Base-by-base conservation (phyloP, 2,797 vertebrate genomes). In the Myripristis murdjan region DNA sequence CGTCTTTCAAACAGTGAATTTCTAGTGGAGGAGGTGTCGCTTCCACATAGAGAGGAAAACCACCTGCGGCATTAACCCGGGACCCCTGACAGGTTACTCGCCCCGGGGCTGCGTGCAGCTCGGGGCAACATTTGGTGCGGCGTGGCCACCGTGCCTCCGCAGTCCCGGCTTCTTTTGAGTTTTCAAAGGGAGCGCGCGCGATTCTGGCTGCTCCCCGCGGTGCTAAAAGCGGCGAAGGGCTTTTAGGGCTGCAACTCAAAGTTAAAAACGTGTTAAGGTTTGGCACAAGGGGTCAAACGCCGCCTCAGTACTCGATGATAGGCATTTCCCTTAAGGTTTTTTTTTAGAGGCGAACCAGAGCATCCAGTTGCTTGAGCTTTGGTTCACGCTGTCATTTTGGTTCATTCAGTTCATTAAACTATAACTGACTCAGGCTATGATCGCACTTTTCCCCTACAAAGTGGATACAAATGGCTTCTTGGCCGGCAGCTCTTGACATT, bases 401-500 rank as follows among this genome's bases (percentile, higher is more conserved):
- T 39, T 39, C 37, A 39, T 39, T 39, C 11, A 39, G 12, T 15
- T 39, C 39, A 15, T 41, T 41, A 15, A 81, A 79, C 81, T 47
- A 33, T 62, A 70, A 84, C 57, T 37, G 58, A 65, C 51, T 35
- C 26, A 33, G 64, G 46, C 39, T 15, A 59, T 14, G 43, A 81
- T 57, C 46, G 47, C 56, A 64, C 44, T 7, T 16, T 48, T 59
- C 54, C 51, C 26, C 41, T 70, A 71, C 53, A 64, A 67, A 63
- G 76, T 0, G 66, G 52, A 73, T 59, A 51, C 62, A 51, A 62
- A 64, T 5, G 71, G 43, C 70, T 79, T 20, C 16, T 37, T 59
- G 76, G 79, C 57, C 78, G n/a, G 69, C 37, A 53, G 70, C 81
- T 81, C 87, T 79, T 92, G 87, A 90, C 88, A 85, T 92, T 90